A percentile compares a stretch with the other conserved stretches of the same genome.
phyloP scores from a whole-genome alignment of 2,113 vertebrate genomes.

The Acrocephalus kingi region DNA sequence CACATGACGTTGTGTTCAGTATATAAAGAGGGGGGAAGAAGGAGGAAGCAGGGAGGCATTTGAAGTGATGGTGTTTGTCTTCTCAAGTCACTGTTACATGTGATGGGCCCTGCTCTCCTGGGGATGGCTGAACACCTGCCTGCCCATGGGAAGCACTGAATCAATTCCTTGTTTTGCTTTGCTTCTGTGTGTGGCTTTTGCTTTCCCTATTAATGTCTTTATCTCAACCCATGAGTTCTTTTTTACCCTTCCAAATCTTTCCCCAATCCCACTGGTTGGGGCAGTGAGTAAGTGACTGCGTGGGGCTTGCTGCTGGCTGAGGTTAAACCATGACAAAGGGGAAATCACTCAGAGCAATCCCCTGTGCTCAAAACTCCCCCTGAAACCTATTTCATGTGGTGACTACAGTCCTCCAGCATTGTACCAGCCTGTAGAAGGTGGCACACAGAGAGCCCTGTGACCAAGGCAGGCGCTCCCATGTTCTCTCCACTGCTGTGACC shows the following conservation, averaged over 20 bases:
- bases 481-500: background rate
- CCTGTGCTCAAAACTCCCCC: background rate
- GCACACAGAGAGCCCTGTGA: rapidly evolving
- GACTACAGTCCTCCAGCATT: background rate
- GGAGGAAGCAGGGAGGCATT: rapidly evolving
- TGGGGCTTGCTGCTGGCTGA: background rate
- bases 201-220: background rate
- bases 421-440: background rate
- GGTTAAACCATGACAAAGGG: background rate
- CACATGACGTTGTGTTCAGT: background rate
- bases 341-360: background rate
- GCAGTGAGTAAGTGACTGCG: background rate
- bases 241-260: background rate
- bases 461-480: background rate
- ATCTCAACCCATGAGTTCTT: rapidly evolving
- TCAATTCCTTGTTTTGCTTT: background rate
- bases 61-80: background rate
- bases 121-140: background rate
- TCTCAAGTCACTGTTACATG: rapidly evolving
- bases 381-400: background rate
- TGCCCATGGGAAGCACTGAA: background rate
- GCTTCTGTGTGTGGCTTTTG: background rate
- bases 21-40: rapidly evolving
- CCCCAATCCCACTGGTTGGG: rapidly evolving
- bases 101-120: background rate